A percentile compares a stretch with the other conserved stretches of the same genome.
phyloP scores from a whole-genome alignment of 2,888 invertebrate species.

The Pristionchus entomophagus region DNA sequence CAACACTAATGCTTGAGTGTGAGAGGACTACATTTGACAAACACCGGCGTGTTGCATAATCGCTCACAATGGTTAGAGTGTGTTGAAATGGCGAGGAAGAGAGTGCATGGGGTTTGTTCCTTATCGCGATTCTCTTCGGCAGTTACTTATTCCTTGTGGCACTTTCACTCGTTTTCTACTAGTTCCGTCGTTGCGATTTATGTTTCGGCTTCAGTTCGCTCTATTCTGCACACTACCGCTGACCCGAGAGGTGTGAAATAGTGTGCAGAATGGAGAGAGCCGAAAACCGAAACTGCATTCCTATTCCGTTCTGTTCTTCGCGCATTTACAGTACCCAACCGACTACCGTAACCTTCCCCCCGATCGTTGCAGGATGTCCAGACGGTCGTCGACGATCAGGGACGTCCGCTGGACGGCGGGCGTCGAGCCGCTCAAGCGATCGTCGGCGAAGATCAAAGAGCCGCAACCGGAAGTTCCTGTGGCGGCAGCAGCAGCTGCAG shows the following conservation, averaged over 20 bases:
- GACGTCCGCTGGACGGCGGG: constrained; percentile 50
- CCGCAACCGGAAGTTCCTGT: background rate
- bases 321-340: background rate
- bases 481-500: no score
- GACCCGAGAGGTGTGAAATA: no score
- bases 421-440: constrained; percentile 40
- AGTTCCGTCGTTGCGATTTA: background rate
- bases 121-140: background rate
- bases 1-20: no score
- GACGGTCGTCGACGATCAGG: constrained; percentile 40
- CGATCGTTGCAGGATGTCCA: background rate
- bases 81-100: background rate
- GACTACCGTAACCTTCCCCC: background rate
- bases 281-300: no score
- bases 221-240: no score
- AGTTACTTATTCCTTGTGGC: background rate
- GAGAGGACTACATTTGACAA: background rate
- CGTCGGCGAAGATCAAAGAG: constrained; percentile 11
- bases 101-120: background rate
- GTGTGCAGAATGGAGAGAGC: no score
- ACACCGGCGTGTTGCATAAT: constrained; percentile 28
- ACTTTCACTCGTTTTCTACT: background rate
- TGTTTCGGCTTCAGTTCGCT: no score
- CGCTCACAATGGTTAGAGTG: constrained; percentile 17
- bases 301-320: no score